Evolutionary conservation across 2,888 invertebrate species (phyloP).

Genomic region (Deroplatys truncata): DNA sequence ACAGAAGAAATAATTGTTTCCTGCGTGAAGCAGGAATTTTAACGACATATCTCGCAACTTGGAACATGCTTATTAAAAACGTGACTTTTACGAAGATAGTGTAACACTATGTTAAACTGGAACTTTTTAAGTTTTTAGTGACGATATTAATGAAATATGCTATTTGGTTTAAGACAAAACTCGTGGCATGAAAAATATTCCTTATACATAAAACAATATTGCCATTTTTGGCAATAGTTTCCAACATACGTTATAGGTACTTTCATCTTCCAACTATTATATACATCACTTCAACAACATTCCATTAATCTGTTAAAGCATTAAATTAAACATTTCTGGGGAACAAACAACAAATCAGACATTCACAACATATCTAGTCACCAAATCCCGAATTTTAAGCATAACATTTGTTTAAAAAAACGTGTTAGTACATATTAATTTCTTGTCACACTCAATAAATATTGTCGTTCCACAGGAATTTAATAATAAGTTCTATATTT

Average conservation of each 20-base stretch:
- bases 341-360: neutral
- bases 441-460: conserved; percentile 20
- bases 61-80: too few relatives aligned
- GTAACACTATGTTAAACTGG: neutral
- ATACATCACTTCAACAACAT: neutral
- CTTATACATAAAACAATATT: neutral
- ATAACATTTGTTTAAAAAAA: neutral
- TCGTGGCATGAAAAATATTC: neutral
- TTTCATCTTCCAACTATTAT: neutral
- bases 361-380: neutral
- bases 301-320: neutral
- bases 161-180: neutral
- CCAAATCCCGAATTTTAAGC: neutral
- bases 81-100: neutral
- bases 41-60: too few relatives aligned
- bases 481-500: neutral
- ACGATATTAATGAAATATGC: neutral
- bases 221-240: neutral
- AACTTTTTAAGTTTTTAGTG: neutral
- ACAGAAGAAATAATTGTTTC: too few relatives aligned
- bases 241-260: conserved; percentile 2
- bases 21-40: too few relatives aligned
- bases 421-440: conserved; percentile 17
- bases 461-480: conserved; percentile 25
- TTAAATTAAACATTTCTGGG: neutral